Conservation (phyloP, 1,140 invertebrate species). For the Arctopsyche grandis region DNA sequence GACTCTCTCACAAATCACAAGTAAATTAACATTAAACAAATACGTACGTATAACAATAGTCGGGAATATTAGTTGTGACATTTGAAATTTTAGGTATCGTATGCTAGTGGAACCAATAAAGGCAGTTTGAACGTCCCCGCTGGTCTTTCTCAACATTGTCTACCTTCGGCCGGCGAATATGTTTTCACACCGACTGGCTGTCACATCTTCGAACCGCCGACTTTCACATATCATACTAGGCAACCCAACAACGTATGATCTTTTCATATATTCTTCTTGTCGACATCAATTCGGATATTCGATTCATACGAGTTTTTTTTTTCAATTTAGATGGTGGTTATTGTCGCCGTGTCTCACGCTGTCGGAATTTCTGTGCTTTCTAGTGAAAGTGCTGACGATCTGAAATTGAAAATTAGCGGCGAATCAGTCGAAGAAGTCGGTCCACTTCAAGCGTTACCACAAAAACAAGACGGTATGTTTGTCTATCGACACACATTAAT, state of each 20-base stretch:
- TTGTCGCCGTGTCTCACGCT: conserved; percentile 64
- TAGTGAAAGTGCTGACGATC: conserved; percentile 56
- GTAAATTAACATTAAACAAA: conserved; percentile 56
- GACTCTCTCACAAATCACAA: conserved; percentile 77
- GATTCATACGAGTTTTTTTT: neutral
- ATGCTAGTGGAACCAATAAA: conserved; percentile 52
- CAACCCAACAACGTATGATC: conserved; percentile 48
- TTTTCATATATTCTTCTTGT: neutral
- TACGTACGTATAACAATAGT: neutral
- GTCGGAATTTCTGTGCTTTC: conserved; percentile 61
- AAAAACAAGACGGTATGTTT: conserved; percentile 57
- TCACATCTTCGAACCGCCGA: conserved; percentile 71
- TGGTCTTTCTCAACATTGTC: conserved; percentile 66
- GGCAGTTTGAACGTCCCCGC: conserved; percentile 55
- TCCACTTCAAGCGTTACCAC: conserved; percentile 57
- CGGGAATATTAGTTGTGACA: neutral
- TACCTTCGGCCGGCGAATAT: conserved; percentile 77
- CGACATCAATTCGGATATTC: too few species aligned
- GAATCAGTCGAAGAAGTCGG: conserved; percentile 57
- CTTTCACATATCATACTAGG: conserved; percentile 46
- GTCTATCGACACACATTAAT: conserved; percentile 60
- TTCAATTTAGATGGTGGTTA: conserved; percentile 53
- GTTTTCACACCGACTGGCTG: conserved; percentile 82
- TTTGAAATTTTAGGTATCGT: conserved; percentile 58
- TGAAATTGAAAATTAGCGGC: conserved; percentile 55